Base-by-base conservation (phyloP, 2,888 invertebrate species). In the Trachelus troglodyta region DNA sequence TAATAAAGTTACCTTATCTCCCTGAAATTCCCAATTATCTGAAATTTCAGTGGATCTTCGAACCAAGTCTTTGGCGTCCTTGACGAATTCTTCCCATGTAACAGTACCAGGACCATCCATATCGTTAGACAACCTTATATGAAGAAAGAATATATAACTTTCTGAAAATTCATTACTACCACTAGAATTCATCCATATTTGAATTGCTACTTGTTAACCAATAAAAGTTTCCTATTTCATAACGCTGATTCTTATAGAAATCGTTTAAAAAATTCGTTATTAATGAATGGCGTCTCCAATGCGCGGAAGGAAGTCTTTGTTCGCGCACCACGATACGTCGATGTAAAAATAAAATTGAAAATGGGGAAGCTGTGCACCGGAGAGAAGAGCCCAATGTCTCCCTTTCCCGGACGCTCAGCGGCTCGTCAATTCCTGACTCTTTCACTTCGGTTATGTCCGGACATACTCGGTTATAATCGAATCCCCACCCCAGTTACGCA, bases 21-120 rank as follows among this genome's bases (percentile, higher is more conserved):
- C 90, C 33, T 83, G 82, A 40, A 92, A 82, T 82, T 87, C 81
- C 92, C 92, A 92, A 75, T 85, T 84, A 83, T 92, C 92, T 34
- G 86, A 85, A 69, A 92, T 87, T 77, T 85, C 80, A 76, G 88
- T 81, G 6, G 93, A 92, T 76, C 90, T 77, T 77, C 82, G 79
- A 33, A 90, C 83, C 35, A 93, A 89, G 75, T 85, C 85, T 84
- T 89, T 86, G 11, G 91, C 91, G 80, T 90, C 87, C 73, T 85
- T 83, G 33, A 90, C 79, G 85, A 92, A 93, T 83, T 92, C 91
- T 73, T 91, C 91, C 91, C 92, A 92, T 77, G 91, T 89, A 23
- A 92, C 85, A 34, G 90, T 92, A 71, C 92, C 92, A 80, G 87
- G 85, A 76, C 89, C 91, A 76, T 90, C 89, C 90, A 91, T 90